Evolutionary conservation across 1,140 invertebrate species (phyloP).

Genomic region (Chelonus insularis): DNA sequence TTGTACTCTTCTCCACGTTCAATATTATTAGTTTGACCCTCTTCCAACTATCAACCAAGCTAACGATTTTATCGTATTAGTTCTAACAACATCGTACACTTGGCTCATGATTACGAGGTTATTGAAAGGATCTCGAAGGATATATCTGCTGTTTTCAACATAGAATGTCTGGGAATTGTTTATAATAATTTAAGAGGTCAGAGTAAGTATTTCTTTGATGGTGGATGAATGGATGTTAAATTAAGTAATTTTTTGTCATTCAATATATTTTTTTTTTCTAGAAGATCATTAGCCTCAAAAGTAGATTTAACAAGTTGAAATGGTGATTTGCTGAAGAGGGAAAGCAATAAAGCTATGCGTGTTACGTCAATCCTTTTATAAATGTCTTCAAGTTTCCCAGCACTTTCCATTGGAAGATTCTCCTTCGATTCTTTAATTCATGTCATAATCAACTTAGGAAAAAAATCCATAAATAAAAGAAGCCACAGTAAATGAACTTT

Average conservation of each 20-base stretch:
- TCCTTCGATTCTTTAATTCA: neutral
- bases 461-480: no score
- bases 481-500: no score
- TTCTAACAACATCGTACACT: neutral
- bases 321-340: slow-evolving; percentile 7
- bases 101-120: no score
- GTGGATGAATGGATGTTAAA: no score
- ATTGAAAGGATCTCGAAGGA: no score
- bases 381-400: slow-evolving; percentile 2
- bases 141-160: no score
- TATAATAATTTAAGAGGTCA: no score
- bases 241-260: neutral
- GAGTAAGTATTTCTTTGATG: no score
- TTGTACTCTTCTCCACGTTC: slow-evolving; percentile 20
- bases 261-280: neutral
- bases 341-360: slow-evolving; percentile 19
- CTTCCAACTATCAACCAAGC: neutral
- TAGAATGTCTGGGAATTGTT: no score
- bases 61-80: neutral
- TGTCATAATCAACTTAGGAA: no score
- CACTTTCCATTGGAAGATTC: slow-evolving; percentile 14
- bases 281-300: slow-evolving; percentile 13
- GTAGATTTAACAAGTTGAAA: slow-evolving; percentile 1
- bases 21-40: slow-evolving; percentile 9
- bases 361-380: slow-evolving; percentile 15